Base-by-base conservation (phyloP, 2,888 invertebrate species). In the Hanleya hanleyi region DNA sequence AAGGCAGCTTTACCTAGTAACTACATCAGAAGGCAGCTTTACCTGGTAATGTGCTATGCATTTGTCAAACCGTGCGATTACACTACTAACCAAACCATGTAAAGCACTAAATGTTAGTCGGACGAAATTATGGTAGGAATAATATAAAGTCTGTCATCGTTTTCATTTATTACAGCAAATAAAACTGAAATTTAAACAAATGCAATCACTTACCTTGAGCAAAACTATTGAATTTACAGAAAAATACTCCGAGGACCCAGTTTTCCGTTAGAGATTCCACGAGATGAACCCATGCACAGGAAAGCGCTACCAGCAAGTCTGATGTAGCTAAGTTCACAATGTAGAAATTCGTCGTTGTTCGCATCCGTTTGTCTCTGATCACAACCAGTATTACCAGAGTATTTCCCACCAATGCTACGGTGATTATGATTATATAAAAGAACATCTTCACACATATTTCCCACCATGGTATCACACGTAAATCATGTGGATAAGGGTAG, bases 231-330 rank as follows among this genome's bases (percentile, higher is more conserved):
- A 94, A 92, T 78, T 93, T 93, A 86, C 96, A 96, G 6, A 95
- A 95, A 69, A 94, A 92, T n/a, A 92, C 91, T 41, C 94, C 94
- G 73, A 96, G 89, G 79, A 94, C 92, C 87, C 93, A 96, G 83
- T 94, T 94, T 91, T 96, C 96, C 86, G 93, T 95, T 83, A 95
- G 93, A 87, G 95, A 94, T 57, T 93, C 92, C 26, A 94, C 92
- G 77, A 96, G 91, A 90, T 95, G 94, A 84, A 95, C 93, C 93
- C 94, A 94, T 0, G 96, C 95, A 74, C 95, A 94, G 5, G 95
- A 90, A 6, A 77, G 32, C 35, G 79, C 75, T 33, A 83, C 81
- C 66, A 81, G 47, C 29, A 83, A 73, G 69, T 83, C 83, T 2
- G 82, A 75, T 3, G 82, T 76, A 32, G 81, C 82, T 69, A 83